These are phyloP conservation scores for Napeogenes inachia DNA, from an alignment of 2,888 invertebrate genomes.

Conservation along the genomic window DNA sequence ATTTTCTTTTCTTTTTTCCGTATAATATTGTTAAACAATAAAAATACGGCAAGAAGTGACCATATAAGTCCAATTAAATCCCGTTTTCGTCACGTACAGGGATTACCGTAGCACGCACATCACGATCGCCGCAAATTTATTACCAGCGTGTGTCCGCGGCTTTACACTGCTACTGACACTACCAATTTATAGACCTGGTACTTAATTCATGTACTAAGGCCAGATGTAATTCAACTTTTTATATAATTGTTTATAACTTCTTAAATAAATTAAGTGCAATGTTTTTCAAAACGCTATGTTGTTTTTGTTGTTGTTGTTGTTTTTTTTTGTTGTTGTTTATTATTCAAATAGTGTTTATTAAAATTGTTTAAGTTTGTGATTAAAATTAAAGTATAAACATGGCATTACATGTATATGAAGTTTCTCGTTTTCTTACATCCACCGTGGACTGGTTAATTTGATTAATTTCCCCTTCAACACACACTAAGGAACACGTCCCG, in stretches of 20 bases:
- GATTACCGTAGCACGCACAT: constrained; percentile 54
- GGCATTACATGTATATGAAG: constrained; percentile 13
- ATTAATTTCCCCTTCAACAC: constrained; percentile 70
- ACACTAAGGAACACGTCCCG: constrained; percentile 66
- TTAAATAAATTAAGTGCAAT: no score
- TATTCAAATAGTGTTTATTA: neutral
- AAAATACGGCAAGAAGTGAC: neutral
- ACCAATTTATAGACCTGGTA: constrained; percentile 48
- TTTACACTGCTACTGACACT: constrained; percentile 57
- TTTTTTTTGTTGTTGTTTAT: no score
- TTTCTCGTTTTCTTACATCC: constrained; percentile 34
- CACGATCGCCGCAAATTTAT: constrained; percentile 43
- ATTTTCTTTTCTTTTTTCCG: neutral
- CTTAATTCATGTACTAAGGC: no score
- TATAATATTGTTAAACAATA: constrained; percentile 1
- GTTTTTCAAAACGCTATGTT: no score
- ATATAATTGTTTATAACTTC: constrained; percentile 11
- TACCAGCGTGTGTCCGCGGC: constrained; percentile 57
- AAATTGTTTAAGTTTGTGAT: neutral
- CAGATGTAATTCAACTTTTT: constrained; percentile 29
- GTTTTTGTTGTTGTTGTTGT: no score
- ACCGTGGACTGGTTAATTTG: constrained; percentile 66
- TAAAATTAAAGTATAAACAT: neutral
- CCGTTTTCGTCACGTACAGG: constrained; percentile 41
- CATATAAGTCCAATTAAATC: constrained; percentile 31